Conservation (phyloP, 2,113 vertebrate genomes). For the human (Homo sapiens) region DNA sequence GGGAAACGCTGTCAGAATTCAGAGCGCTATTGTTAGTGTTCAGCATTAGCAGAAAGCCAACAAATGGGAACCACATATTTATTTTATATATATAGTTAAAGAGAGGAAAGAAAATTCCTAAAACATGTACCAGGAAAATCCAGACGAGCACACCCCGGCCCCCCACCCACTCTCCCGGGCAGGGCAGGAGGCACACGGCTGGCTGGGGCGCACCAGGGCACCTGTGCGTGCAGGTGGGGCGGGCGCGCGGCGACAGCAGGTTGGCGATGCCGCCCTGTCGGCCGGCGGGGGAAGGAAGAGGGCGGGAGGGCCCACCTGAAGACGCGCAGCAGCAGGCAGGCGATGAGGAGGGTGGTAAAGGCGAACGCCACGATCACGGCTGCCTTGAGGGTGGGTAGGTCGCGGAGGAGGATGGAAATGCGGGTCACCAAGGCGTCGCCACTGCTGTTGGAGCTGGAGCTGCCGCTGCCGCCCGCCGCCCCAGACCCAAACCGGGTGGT, state of each 20-base stretch:
- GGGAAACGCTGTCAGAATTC: neutral
- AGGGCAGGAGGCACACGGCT: accelerated
- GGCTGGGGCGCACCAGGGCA: neutral
- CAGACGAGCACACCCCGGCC: neutral
- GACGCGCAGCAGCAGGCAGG: constrained; percentile 91
- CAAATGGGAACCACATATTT: neutral
- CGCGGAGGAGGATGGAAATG: constrained; percentile 86
- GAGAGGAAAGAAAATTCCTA: neutral
- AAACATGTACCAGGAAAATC: neutral
- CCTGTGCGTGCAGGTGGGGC: neutral
- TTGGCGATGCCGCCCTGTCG: neutral
- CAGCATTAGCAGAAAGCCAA: neutral
- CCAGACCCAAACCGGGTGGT: constrained; percentile 2
- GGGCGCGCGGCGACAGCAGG: neutral
- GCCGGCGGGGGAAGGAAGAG: neutral
- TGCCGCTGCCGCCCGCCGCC: neutral
- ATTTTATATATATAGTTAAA: neutral
- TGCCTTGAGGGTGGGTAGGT: constrained; percentile 92
- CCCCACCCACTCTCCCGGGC: no score
- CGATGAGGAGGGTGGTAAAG: constrained; percentile 89
- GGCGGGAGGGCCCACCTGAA: constrained; percentile 86
- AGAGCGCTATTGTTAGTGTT: accelerated
- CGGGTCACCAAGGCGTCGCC: constrained; percentile 79
- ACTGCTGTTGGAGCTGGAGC: constrained; percentile 69
- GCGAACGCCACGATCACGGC: constrained; percentile 90